Conservation (phyloP, 1,140 invertebrate species). For the Pseudomyrmex pallidus region DNA sequence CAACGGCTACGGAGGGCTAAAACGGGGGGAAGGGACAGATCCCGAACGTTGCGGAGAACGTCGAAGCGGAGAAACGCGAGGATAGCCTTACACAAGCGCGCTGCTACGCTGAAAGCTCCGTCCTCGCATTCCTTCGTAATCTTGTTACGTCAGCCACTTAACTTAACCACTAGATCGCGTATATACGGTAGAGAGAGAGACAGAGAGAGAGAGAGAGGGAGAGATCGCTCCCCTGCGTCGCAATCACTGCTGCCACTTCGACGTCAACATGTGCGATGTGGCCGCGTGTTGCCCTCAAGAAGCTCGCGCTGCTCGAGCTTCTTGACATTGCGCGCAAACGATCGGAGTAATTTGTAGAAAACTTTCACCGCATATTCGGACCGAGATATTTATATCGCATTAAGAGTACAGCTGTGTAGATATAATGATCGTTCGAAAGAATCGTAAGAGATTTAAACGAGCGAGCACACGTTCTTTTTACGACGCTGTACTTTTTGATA, state of each 20-base stretch:
- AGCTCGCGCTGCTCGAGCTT: not conserved
- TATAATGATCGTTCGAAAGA: no score
- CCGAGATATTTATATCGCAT: not conserved
- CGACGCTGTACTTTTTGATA: not conserved
- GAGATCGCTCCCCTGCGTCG: constrained; percentile 12
- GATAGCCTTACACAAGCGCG: constrained; percentile 53
- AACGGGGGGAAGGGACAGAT: constrained; percentile 23
- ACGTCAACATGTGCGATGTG: not conserved
- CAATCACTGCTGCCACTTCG: constrained; percentile 50
- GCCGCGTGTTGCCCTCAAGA: not conserved
- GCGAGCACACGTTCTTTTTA: not conserved
- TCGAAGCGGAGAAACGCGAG: constrained; percentile 41
- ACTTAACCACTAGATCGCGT: constrained; percentile 73
- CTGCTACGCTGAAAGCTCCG: constrained; percentile 69
- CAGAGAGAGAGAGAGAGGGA: not conserved
- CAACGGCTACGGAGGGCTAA: constrained; percentile 45
- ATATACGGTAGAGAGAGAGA: constrained; percentile 44
- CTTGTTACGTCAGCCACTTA: constrained; percentile 76
- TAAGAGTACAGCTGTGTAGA: no score
- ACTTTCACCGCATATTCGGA: not conserved
- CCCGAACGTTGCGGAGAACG: constrained; percentile 46
- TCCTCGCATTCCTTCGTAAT: constrained; percentile 74
- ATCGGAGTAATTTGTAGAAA: not conserved
- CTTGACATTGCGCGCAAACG: not conserved
- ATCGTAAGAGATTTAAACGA: not conserved